phyloP scores from a whole-genome alignment of 2,888 invertebrate genomes.

The Urechis unicinctus region DNA sequence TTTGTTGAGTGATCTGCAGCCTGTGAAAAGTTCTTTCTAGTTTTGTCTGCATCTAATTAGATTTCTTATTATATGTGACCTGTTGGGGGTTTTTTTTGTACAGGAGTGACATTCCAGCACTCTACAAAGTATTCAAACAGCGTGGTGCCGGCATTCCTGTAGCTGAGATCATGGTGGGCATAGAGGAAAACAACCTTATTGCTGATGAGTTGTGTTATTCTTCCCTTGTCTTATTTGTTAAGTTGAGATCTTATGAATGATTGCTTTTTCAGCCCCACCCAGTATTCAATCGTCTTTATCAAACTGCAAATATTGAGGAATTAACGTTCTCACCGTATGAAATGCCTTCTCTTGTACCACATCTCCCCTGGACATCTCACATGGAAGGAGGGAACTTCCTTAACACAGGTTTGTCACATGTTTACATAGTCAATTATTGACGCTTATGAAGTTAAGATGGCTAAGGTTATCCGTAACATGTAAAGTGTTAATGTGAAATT shows the following conservation, averaged over 20 bases:
- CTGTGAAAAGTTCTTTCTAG: too few relatives aligned
- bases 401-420: constrained; percentile 58
- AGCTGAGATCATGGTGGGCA: neutral
- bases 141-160: constrained; percentile 10
- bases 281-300: constrained; percentile 63
- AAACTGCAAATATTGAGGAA: constrained; percentile 62
- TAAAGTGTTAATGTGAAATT: too few relatives aligned
- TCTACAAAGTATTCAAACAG: constrained; percentile 30
- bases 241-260: too few relatives aligned
- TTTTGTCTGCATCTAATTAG: too few relatives aligned
- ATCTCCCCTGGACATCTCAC: constrained; percentile 73
- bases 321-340: constrained; percentile 66
- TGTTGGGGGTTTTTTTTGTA: constrained; percentile 2
- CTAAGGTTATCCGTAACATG: too few relatives aligned
- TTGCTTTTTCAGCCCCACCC: constrained; percentile 79
- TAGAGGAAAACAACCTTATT: neutral
- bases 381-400: constrained; percentile 71
- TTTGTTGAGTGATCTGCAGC: too few relatives aligned
- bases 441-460: constrained; percentile 1
- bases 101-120: constrained; percentile 32
- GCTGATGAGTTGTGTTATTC: too few relatives aligned
- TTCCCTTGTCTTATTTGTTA: too few relatives aligned
- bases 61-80: too few relatives aligned
- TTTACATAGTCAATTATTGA: neutral
- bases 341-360: constrained; percentile 75